phyloP scores from a whole-genome alignment of 2,797 vertebrate species.

The Gymnothorax javanicus region DNA sequence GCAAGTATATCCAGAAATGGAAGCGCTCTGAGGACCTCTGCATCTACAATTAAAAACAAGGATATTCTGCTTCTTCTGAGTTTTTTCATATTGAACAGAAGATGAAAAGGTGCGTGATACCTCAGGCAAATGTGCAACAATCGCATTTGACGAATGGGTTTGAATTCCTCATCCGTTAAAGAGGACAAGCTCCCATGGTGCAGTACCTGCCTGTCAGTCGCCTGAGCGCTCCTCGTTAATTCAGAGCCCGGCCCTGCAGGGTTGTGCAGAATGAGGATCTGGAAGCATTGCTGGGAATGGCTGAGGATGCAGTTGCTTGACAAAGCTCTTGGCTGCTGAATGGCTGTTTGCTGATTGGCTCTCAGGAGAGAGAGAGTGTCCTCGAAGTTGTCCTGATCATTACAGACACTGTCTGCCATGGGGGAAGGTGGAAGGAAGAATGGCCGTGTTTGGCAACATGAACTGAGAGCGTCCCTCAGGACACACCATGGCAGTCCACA shows the following conservation, averaged over 20 bases:
- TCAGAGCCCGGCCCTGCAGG: neutral
- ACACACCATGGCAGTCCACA: neutral
- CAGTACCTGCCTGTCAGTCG: neutral
- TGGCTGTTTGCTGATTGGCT: constrained; percentile 1
- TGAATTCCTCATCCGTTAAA: neutral
- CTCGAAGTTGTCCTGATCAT: neutral
- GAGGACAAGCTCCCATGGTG: neutral
- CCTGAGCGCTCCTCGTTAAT: neutral
- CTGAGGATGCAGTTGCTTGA: constrained; percentile 5
- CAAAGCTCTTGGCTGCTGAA: neutral
- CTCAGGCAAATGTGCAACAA: neutral
- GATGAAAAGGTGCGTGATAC: neutral
- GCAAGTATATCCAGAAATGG: neutral
- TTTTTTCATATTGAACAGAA: neutral
- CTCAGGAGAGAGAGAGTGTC: neutral
- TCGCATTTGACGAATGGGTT: neutral
- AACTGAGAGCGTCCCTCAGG: neutral
- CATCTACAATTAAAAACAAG: neutral
- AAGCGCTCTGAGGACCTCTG: too few species aligned
- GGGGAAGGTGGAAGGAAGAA: too few species aligned
- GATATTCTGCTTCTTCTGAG: neutral
- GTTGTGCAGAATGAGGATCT: neutral
- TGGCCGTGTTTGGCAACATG: neutral
- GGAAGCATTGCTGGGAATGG: neutral
- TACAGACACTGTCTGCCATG: neutral